Percentiles rank a stretch among this genome's conserved stretches.
Conservation (phyloP, 2,113 vertebrate genomes). For the Macquaria ambigua region DNA sequence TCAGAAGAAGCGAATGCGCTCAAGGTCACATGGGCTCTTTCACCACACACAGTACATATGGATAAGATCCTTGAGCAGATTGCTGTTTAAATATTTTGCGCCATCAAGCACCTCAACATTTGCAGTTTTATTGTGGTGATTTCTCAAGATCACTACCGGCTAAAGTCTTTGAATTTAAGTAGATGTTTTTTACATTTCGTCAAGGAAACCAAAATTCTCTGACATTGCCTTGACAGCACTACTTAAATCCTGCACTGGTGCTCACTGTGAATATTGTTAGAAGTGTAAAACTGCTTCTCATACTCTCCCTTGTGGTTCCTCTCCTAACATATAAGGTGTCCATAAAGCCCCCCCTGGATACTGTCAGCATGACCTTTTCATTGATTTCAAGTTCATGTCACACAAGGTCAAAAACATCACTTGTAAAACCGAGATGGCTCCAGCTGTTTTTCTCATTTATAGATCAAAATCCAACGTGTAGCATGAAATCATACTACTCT, state of each 20-base stretch:
- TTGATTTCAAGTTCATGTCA: conserved; percentile 62
- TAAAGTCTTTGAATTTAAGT: neutral
- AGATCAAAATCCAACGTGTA: conserved; percentile 28
- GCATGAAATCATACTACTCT: neutral
- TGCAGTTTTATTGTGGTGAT: neutral
- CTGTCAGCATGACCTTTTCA: conserved; percentile 48
- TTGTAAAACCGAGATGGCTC: conserved; percentile 33
- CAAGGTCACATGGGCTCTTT: conserved; percentile 9
- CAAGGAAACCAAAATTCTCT: neutral
- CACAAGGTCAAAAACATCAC: conserved; percentile 44
- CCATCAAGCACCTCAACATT: neutral
- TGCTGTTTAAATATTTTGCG: neutral
- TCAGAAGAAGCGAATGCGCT: neutral
- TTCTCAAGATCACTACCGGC: neutral
- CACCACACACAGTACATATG: neutral
- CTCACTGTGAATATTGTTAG: neutral
- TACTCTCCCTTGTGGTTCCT: neutral
- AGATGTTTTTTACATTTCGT: conserved; percentile 6
- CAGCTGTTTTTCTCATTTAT: conserved; percentile 23
- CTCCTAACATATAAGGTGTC: neutral
- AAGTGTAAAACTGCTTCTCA: neutral
- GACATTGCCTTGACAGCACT: neutral
- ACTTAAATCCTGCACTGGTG: neutral
- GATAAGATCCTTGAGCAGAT: neutral
- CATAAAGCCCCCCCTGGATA: neutral